Conservation (phyloP, 2,888 invertebrate species). For the Heliconius ethilla region DNA sequence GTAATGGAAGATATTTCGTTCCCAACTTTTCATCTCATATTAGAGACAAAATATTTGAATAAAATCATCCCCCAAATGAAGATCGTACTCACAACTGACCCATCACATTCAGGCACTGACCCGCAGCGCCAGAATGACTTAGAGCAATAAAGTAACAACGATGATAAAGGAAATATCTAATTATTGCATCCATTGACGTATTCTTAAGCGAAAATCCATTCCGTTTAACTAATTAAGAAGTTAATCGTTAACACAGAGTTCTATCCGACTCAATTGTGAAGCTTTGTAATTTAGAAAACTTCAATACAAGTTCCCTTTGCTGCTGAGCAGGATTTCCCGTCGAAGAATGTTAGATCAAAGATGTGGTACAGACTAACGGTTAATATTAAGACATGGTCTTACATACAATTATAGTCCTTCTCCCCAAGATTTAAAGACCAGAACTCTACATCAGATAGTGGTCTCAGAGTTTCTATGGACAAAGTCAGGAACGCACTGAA, state of each 20-base stretch:
- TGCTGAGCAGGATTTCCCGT: slow-evolving; percentile 50
- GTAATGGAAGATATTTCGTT: too few relatives aligned
- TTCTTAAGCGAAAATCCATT: slow-evolving; percentile 8
- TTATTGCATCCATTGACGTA: neutral
- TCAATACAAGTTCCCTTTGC: slow-evolving; percentile 47
- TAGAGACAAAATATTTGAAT: too few relatives aligned
- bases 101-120: neutral
- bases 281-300: slow-evolving; percentile 45
- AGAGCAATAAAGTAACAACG: neutral
- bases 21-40: too few relatives aligned
- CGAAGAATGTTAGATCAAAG: slow-evolving; percentile 50
- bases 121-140: neutral
- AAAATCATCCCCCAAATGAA: neutral
- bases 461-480: slow-evolving; percentile 26
- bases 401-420: slow-evolving; percentile 23
- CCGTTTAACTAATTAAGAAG: slow-evolving; percentile 31
- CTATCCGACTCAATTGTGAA: slow-evolving; percentile 43
- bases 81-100: neutral
- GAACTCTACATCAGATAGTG: neutral
- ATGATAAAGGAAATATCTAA: neutral
- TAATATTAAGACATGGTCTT: neutral
- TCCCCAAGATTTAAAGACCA: neutral
- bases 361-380: slow-evolving; percentile 30
- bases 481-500: slow-evolving; percentile 43
- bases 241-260: slow-evolving; percentile 35